Percentiles rank a stretch among this genome's conserved stretches.
Conservation (phyloP, 2,797 vertebrate species). For the Sebastes minor region DNA sequence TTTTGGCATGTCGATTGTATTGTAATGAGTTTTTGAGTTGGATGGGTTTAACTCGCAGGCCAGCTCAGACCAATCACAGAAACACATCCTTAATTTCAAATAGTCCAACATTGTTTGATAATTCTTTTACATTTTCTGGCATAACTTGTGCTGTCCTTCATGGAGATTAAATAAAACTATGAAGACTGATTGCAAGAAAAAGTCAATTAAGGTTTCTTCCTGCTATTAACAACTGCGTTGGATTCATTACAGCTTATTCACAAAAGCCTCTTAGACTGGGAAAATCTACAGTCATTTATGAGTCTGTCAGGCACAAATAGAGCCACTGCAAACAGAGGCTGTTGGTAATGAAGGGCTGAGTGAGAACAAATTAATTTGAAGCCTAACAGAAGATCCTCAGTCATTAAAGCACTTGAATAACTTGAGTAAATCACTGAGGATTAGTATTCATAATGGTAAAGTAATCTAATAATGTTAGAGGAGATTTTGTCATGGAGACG, state of each 20-base stretch:
- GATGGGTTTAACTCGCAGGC: neutral
- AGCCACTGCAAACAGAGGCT: constrained; percentile 11
- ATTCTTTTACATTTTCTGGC: neutral
- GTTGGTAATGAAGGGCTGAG: constrained; percentile 20
- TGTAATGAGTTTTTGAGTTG: constrained; percentile 27
- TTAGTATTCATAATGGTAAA: constrained; percentile 32
- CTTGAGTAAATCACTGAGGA: constrained; percentile 28
- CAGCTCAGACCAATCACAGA: neutral
- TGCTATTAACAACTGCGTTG: neutral
- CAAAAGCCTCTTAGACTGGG: neutral
- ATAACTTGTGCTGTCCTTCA: neutral
- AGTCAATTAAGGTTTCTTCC: constrained; percentile 6
- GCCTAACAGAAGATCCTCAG: constrained; percentile 30
- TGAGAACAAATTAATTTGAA: constrained; percentile 44
- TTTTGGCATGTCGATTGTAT: constrained; percentile 17
- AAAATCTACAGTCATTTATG: constrained; percentile 23
- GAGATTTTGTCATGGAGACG: constrained; percentile 29
- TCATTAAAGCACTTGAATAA: constrained; percentile 43
- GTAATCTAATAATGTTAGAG: constrained; percentile 26
- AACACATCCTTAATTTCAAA: constrained; percentile 3
- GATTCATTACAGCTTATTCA: constrained; percentile 22
- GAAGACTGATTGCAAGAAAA: neutral
- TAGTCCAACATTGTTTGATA: neutral
- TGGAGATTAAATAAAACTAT: constrained; percentile 10
- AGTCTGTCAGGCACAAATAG: constrained; percentile 29